Base-by-base conservation (phyloP, 92 coral and sea anemone species). In the Micromussa lordhowensis region DNA sequence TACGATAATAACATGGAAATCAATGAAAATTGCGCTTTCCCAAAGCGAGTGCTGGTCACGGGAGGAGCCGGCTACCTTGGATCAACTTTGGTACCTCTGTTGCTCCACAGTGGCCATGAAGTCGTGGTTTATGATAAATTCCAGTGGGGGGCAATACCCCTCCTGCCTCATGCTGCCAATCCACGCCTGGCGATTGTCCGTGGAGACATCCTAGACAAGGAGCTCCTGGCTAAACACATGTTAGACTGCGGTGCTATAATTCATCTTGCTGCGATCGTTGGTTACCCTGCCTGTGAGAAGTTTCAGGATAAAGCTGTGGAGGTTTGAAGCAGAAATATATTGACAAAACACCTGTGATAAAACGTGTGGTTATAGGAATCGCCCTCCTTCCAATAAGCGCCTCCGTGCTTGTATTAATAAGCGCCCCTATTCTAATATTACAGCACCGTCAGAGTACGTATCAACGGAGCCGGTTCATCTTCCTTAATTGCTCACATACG, bases 31-130 rank as follows among this genome's bases (percentile, higher is more conserved):
- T 55, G 57, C 17, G 71, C 18, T 72, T 84, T 38, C 12, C 66
- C 55, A 19, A 84, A 74, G 80, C 88, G 88, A 57, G 95, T 96
- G 48, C 36, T 96, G 74, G 90, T 96, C 19, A 96, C 99, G 1
- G 99, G 99, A 15, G 99, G 99, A 22, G 99, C 99, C 55, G 99
- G 99, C 36, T 96, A 95, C 83, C 96, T 96, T 64, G 99, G 99
- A 31, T 85, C 96, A 64, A 91, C 98, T 26, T 49, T 96, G 87
- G 98, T 96, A n/a, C 99, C 99, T 21, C 80, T 96, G 80, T 85
- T 96, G 61, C 94, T 96, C 77, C 84, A 69, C 32, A 75, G 85
- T 11, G 99, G 98, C 28, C 92, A 93, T 70, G 82, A 79, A 38
- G 96, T 96, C 48, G 88, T 92, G 1, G 95, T 96, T 64, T 96